A percentile compares a stretch with the other conserved stretches of the same genome.
Evolutionary conservation across 2,888 invertebrate genomes (phyloP).

Genomic region (Chalcosyrphus nemorum): DNA sequence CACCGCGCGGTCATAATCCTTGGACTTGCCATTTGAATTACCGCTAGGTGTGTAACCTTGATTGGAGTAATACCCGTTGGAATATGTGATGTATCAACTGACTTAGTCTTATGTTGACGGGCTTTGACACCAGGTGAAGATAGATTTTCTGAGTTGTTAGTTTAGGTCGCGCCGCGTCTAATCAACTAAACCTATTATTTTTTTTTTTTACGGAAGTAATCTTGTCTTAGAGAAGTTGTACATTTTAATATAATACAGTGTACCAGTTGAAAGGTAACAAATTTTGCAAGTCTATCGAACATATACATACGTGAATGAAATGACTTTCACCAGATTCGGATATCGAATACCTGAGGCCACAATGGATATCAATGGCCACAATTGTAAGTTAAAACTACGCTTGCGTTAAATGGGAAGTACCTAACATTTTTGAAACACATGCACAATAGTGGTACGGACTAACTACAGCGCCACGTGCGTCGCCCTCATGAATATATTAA

Average conservation of each 20-base stretch:
- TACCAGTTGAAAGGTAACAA: background rate
- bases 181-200: background rate
- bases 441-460: too few species aligned
- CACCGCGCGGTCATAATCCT: constrained; percentile 63
- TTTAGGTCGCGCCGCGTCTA: background rate
- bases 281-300: background rate
- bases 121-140: constrained; percentile 1
- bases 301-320: background rate
- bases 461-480: too few species aligned
- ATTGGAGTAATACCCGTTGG: constrained; percentile 1
- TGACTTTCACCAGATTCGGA: background rate
- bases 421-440: too few species aligned
- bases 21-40: constrained; percentile 74
- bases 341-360: background rate
- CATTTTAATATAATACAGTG: background rate
- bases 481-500: too few species aligned
- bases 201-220: background rate
- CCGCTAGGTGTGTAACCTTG: constrained; percentile 62
- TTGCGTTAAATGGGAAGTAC: too few species aligned
- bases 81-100: constrained; percentile 28
- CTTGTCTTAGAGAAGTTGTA: background rate
- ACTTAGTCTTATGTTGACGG: constrained; percentile 4
- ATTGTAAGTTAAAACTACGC: background rate
- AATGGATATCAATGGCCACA: background rate
- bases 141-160: background rate